Base-by-base conservation (phyloP, 2,888 invertebrate genomes). In the Sinhomidia bicolor region DNA sequence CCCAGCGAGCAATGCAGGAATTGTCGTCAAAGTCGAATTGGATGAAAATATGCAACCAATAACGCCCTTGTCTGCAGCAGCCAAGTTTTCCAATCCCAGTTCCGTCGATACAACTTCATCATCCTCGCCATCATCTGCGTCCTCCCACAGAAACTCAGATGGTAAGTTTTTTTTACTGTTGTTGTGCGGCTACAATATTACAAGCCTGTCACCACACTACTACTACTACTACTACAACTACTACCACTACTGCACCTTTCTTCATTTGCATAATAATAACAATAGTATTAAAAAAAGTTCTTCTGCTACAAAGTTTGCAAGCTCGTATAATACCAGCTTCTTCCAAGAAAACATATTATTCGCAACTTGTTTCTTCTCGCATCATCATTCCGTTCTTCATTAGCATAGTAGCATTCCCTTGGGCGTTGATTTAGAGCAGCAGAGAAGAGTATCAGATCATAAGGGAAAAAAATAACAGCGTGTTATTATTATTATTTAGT, bases 41-140 rank as follows among this genome's bases (percentile, higher is more conserved):
- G 88, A 88, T 7, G 84, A 88, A 17, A 81, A n/a, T 17, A 68
- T 62, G 60, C 85, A 85, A 54, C 76, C 60, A 26, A 74, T 26
- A 41, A 26, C 79, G 14, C 29, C 62, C 9, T 14, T 29, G 29
- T 32, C 62, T 57, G 57, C 57, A 9, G 47, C 80, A 5, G 47
- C 83, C 17, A 89, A 82, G 51, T 84, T 85, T 54, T 88, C 88
- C 10, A 90, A 82, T 57, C 90, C 90, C 6, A 79, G 88, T 17
- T 90, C 90, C 9, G 90, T 90, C 0, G 90, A 85, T 23, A 88
- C 90, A 10, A 14, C 84, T 41, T 44, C 44, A 44, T 86, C 89
- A 10, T 54, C 85, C 14, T 88, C n/a, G n/a, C n/a, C 88, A 7
- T 89, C 88, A n/a, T 82, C 83, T 9, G 71, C 62, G 7, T 68